A percentile compares a stretch with the other conserved stretches of the same genome.
phyloP scores from a whole-genome alignment of 2,888 invertebrate species.

The Peribatodes rhomboidaria region DNA sequence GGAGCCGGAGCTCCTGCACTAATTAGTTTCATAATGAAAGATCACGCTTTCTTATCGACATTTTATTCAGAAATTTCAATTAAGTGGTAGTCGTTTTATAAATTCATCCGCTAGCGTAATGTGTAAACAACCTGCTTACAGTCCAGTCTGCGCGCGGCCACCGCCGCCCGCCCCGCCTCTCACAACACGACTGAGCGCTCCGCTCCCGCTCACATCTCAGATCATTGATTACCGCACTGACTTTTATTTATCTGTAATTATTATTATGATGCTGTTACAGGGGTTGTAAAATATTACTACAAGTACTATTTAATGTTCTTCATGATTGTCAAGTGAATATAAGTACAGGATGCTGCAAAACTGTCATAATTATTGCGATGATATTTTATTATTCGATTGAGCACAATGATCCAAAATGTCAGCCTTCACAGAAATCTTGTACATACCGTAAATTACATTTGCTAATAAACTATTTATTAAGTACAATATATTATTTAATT shows the following conservation, averaged over 20 bases:
- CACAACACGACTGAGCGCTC: background rate
- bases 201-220: slow-evolving; percentile 4
- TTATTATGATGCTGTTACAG: background rate
- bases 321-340: too few species aligned
- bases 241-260: background rate
- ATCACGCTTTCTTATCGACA: slow-evolving; percentile 54
- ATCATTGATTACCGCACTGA: background rate
- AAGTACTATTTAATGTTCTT: too few species aligned
- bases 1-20: slow-evolving; percentile 27
- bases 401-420: slow-evolving; percentile 27
- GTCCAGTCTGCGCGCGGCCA: slow-evolving; percentile 63
- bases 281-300: background rate
- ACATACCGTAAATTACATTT: slow-evolving; percentile 44
- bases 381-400: background rate
- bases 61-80: slow-evolving; percentile 79
- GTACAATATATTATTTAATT: slow-evolving; percentile 49
- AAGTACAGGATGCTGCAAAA: too few species aligned
- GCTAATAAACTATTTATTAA: slow-evolving; percentile 54
- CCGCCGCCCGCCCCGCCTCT: background rate
- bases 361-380: too few species aligned
- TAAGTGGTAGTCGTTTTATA: slow-evolving; percentile 75
- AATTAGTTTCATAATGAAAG: slow-evolving; percentile 53
- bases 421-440: slow-evolving; percentile 30
- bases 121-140: slow-evolving; percentile 77
- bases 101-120: slow-evolving; percentile 78